Conservation (phyloP, 2,888 invertebrate genomes). For the Lagria hirta region DNA sequence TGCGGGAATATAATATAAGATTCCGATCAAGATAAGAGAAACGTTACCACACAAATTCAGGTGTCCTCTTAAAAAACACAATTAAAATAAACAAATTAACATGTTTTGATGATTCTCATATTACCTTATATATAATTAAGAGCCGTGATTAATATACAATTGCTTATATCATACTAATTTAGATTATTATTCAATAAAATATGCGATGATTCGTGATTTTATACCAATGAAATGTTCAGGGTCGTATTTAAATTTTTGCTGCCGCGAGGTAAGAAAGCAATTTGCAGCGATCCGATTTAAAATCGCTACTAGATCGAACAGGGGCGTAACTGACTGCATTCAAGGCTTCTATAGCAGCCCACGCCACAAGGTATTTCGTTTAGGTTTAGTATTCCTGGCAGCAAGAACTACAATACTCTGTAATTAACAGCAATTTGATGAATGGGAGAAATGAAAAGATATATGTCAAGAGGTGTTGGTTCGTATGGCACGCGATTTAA, state of each 20-base stretch:
- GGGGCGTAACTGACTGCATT: conserved; percentile 7
- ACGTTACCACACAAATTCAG: too few relatives aligned
- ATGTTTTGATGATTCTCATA: too few relatives aligned
- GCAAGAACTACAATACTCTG: not conserved
- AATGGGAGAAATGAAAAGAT: too few relatives aligned
- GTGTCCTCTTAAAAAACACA: too few relatives aligned
- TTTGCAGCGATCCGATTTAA: conserved; percentile 1
- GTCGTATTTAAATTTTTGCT: conserved; percentile 9
- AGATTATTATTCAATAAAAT: conserved; percentile 7
- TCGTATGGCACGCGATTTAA: too few relatives aligned
- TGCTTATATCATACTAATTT: too few relatives aligned
- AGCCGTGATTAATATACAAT: conserved; percentile 6
- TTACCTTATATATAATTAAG: too few relatives aligned
- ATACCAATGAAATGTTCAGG: conserved; percentile 4
- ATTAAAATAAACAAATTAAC: too few relatives aligned
- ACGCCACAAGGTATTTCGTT: too few relatives aligned
- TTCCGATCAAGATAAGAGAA: not conserved
- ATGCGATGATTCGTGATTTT: conserved; percentile 9
- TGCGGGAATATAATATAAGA: conserved; percentile 33
- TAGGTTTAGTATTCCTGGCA: too few relatives aligned
- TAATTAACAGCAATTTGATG: conserved; percentile 1
- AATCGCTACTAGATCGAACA: conserved; percentile 1
- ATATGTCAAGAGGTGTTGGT: too few relatives aligned
- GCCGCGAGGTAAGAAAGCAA: conserved; percentile 10
- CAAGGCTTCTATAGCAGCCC: conserved; percentile 3